Evolutionary conservation across 2,113 vertebrate species (phyloP), one percentile per base, ranked within the genome.

Genomic region (Psilopsiagon aurifrons): DNA sequence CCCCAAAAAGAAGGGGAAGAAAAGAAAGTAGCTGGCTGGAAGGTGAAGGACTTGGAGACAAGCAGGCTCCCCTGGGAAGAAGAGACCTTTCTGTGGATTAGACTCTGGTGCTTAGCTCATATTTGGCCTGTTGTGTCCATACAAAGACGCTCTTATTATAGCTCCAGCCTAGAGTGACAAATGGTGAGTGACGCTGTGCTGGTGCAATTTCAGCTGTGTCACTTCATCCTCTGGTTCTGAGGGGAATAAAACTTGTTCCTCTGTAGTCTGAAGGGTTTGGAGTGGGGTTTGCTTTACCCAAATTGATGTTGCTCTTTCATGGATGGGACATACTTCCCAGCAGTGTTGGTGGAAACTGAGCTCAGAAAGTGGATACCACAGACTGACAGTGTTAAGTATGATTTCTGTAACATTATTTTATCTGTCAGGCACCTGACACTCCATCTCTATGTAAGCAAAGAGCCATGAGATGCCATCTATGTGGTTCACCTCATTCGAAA

Each of bases 1-100:
- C 7, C 77, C 90, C 4, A 98, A 97, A 60, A 98, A 98, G 91
- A 98, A 98, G 69, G 96, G 97, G 7, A 98, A 97, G 62, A 98
- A 97, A 44, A 84, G 83, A 33, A 97, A 92, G 44, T 90, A 97
- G 75, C 46, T 35, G 25, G 19, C 96, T 92, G 59, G 85, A 80
- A 47, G 83, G 51, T 41, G 96, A 96, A 71, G 23, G 28, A 13
- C 11, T 23, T 3, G 0, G 24, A 4, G 35, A 80, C 18, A 79
- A n/a, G 6, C 46, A 16, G n/a, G 15, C 9, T 47, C 7, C 23
- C 2, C 1, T 0, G 15, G 4, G 46, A 33, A 43, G 37, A 46
- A 57, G 54, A 60, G 33, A 18, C 12, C 43, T n/a, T 29, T 63
- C 47, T 29, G 25, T 5, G 5, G 44, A 51, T 71, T 46, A 70